A percentile compares a stretch with the other conserved stretches of the same genome.
These are phyloP conservation scores for Drosophila kuntzei DNA, from an alignment of 2,888 invertebrate species.

Conservation along the genomic window DNA sequence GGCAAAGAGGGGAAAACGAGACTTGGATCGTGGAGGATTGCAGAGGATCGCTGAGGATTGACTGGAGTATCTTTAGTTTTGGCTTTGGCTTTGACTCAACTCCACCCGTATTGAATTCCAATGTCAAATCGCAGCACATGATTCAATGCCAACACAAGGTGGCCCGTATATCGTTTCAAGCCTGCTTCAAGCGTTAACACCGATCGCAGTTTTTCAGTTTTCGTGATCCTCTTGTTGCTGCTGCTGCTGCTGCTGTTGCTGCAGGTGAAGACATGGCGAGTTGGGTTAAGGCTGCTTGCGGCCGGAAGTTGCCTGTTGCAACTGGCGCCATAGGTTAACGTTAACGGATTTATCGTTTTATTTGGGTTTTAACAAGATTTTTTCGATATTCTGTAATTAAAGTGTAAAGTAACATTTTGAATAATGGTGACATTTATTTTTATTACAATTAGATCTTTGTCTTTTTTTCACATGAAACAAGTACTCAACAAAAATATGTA, in stretches of 20 bases:
- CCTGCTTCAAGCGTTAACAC: constrained; percentile 16
- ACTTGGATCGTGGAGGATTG: constrained; percentile 30
- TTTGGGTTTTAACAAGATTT: background rate
- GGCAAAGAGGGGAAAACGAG: constrained; percentile 10
- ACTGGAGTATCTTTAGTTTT: constrained; percentile 18
- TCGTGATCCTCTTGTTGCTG: background rate
- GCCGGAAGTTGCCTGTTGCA: constrained; percentile 47
- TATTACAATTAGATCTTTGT: too few species aligned
- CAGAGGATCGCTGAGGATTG: constrained; percentile 45
- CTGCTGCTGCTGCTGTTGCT: constrained; percentile 14
- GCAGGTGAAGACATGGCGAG: constrained; percentile 51
- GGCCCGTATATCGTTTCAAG: constrained; percentile 60
- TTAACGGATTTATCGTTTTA: constrained; percentile 4
- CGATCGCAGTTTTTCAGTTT: constrained; percentile 11
- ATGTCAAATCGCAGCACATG: constrained; percentile 77
- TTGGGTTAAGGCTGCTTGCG: constrained; percentile 41
- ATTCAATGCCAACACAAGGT: constrained; percentile 67
- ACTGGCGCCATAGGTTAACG: constrained; percentile 49
- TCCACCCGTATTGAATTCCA: constrained; percentile 78
- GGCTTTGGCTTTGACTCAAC: constrained; percentile 33
- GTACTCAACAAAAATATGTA: too few species aligned
- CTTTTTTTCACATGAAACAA: too few species aligned
- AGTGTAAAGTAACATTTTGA: too few species aligned
- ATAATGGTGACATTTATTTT: too few species aligned
- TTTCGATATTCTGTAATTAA: too few species aligned